A percentile compares a stretch with the other conserved stretches of the same genome.
Evolutionary conservation across 2,888 invertebrate species (phyloP).

Genomic region (Bellardia bayeri): DNA sequence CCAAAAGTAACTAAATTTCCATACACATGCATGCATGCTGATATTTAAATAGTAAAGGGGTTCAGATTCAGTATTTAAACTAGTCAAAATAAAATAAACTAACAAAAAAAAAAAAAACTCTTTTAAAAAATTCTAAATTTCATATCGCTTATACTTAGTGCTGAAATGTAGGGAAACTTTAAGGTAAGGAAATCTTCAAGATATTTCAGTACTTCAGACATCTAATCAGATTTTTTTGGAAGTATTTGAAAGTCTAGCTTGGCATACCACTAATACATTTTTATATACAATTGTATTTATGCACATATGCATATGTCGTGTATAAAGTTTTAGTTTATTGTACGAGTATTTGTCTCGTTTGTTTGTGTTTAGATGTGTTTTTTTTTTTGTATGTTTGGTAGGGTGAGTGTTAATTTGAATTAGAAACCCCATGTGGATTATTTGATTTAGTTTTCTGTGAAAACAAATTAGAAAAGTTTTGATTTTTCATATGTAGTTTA

Average conservation of each 20-base stretch:
- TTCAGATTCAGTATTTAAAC: background rate
- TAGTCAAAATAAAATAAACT: too few species aligned
- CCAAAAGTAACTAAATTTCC: slow-evolving; percentile 9
- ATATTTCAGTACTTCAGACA: too few species aligned
- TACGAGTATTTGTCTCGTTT: slow-evolving; percentile 9
- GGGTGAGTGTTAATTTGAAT: slow-evolving; percentile 60
- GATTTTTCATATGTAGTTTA: slow-evolving; percentile 19
- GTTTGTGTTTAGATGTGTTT: slow-evolving; percentile 1
- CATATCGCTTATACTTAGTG: too few species aligned
- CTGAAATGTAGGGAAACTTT: too few species aligned
- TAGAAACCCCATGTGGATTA: slow-evolving; percentile 67
- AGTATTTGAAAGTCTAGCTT: too few species aligned
- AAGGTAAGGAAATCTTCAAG: too few species aligned
- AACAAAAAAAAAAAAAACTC: too few species aligned
- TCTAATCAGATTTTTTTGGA: too few species aligned
- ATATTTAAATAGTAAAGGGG: slow-evolving; percentile 5
- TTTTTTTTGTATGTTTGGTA: background rate
- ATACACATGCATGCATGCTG: background rate
- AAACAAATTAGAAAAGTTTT: slow-evolving; percentile 71
- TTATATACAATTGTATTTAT: background rate
- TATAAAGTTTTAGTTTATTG: slow-evolving; percentile 30
- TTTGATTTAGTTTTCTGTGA: slow-evolving; percentile 64
- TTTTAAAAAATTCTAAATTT: too few species aligned
- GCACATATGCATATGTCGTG: background rate
- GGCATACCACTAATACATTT: background rate